Percentiles rank a stretch among this genome's conserved stretches.
Evolutionary conservation across 2,888 invertebrate genomes (phyloP).

Genomic region (Ptilodon capucinus): DNA sequence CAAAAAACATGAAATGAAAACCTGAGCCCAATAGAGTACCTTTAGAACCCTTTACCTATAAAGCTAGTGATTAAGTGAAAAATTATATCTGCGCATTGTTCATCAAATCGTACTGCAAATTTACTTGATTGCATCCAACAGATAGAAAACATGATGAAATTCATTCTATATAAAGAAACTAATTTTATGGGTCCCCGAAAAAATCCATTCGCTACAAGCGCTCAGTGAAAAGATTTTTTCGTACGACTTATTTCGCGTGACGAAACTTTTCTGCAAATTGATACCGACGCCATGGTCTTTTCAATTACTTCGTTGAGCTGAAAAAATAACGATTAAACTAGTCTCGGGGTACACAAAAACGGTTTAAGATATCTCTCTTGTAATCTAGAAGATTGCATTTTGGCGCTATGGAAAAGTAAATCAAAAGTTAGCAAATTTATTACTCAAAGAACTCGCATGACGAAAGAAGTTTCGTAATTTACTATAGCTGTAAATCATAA

Average conservation of each 20-base stretch:
- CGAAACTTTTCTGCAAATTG: slow-evolving; percentile 1
- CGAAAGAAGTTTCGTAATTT: neutral
- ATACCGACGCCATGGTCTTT: slow-evolving; percentile 8
- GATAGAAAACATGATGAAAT: neutral
- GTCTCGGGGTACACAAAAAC: neutral
- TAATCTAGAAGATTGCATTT: neutral
- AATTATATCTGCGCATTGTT: neutral
- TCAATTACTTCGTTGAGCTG: slow-evolving; percentile 17
- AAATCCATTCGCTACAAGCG: neutral
- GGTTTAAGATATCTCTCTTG: neutral
- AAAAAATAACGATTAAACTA: slow-evolving; percentile 12
- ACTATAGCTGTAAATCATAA: neutral
- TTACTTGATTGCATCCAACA: neutral
- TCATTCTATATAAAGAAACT: neutral
- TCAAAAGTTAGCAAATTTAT: neutral
- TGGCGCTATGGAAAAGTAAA: neutral
- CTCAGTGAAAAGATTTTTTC: neutral
- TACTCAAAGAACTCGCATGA: neutral
- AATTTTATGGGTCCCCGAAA: neutral
- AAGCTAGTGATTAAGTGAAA: too few relatives aligned
- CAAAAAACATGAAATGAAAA: too few relatives aligned
- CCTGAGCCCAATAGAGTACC: too few relatives aligned
- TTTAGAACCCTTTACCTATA: too few relatives aligned
- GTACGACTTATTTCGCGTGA: neutral
- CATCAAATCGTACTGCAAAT: neutral